Conservation (phyloP, 2,113 vertebrate genomes). For the Pteropus alecto region DNA sequence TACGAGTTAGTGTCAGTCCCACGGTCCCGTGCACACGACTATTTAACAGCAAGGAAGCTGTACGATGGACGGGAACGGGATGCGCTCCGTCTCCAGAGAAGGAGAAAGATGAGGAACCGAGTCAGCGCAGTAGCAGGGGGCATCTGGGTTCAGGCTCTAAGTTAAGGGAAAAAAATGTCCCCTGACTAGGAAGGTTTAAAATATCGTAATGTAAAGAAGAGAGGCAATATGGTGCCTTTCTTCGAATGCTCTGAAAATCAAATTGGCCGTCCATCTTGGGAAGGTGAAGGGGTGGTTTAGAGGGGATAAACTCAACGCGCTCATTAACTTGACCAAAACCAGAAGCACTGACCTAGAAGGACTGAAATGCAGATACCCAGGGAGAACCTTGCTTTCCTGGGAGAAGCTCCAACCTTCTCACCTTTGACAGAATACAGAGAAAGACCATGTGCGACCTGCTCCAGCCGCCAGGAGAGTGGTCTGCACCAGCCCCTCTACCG, state of each 20-base stretch:
- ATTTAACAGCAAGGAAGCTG: not conserved
- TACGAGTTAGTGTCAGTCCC: not conserved
- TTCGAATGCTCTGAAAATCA: not conserved
- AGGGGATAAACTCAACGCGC: not conserved
- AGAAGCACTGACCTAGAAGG: not conserved
- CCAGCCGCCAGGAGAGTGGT: not conserved
- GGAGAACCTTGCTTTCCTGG: not conserved
- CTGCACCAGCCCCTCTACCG: fast-evolving
- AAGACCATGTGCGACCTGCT: fast-evolving
- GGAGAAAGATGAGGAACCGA: not conserved
- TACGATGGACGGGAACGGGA: not conserved
- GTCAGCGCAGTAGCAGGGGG: not conserved
- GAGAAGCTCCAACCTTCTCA: not conserved
- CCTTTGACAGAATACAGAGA: not conserved
- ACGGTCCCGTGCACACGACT: not conserved
- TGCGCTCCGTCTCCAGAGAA: not conserved
- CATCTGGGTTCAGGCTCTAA: not conserved
- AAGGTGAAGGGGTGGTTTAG: not conserved
- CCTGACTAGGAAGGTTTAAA: not conserved
- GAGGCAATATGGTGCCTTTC: not conserved
- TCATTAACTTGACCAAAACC: not conserved
- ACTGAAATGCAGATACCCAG: not conserved
- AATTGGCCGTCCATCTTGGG: not conserved
- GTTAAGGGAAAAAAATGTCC: not conserved
- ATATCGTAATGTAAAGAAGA: not conserved